phyloP scores from a whole-genome alignment of 1,140 invertebrate genomes.

The Leptinotarsa lineolata region DNA sequence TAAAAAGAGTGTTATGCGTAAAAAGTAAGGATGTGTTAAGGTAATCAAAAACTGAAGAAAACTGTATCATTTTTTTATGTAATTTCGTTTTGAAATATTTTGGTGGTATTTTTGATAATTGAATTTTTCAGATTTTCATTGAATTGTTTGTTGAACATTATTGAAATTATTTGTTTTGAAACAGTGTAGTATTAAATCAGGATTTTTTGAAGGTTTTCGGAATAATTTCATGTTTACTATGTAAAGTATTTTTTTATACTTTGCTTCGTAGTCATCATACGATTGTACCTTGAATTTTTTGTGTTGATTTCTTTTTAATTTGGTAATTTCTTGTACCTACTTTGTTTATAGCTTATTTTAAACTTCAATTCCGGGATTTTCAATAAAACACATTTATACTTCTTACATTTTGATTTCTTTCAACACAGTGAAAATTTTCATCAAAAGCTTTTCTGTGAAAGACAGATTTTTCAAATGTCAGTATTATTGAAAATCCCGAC shows the following conservation, averaged over 20 bases:
- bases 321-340: neutral
- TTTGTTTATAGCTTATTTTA: neutral
- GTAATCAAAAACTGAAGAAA: neutral
- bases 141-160: conserved; percentile 4
- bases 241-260: neutral
- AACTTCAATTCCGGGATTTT: neutral
- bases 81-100: neutral
- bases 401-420: too few relatives aligned
- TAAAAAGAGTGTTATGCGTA: conserved; percentile 28
- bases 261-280: neutral
- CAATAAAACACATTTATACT: neutral
- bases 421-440: too few relatives aligned
- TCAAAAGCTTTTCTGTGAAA: too few relatives aligned
- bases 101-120: neutral
- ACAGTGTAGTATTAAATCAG: neutral
- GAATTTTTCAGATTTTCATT: conserved; percentile 11
- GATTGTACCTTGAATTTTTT: neutral
- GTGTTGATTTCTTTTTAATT: neutral
- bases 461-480: neutral
- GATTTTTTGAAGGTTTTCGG: neutral
- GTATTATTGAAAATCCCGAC: neutral
- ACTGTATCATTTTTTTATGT: neutral
- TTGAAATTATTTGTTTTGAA: conserved; percentile 3
- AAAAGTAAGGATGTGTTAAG: conserved; percentile 1
- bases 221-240: neutral